phyloP scores from a whole-genome alignment of 2,888 invertebrate species.

The Leptogaster cylindrica region DNA sequence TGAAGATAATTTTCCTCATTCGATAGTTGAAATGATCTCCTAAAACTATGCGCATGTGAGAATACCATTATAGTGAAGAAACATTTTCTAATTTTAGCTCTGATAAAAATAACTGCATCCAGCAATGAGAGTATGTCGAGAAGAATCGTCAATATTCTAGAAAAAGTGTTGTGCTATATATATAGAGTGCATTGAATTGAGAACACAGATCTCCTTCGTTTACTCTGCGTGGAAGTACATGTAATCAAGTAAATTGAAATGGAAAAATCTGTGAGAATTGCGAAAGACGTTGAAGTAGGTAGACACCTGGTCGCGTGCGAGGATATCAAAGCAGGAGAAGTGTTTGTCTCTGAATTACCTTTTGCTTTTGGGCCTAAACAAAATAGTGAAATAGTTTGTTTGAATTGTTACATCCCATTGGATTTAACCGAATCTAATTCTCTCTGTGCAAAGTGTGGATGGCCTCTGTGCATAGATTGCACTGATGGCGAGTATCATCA shows the following conservation, averaged over 20 bases:
- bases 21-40: no score
- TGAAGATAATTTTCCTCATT: no score
- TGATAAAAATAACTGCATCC: no score
- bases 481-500: conserved; percentile 64
- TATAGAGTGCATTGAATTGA: no score
- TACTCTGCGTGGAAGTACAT: no score
- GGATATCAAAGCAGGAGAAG: conserved; percentile 72
- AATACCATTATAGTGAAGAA: no score
- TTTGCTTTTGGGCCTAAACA: conserved; percentile 81
- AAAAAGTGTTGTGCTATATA: no score
- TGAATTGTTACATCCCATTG: conserved; percentile 74
- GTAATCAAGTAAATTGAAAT: not conserved
- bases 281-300: conserved; percentile 69
- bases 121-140: no score
- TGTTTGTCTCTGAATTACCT: conserved; percentile 74
- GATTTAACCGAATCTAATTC: conserved; percentile 62
- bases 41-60: no score
- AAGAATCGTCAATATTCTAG: no score
- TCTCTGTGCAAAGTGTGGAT: conserved; percentile 75
- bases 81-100: not conserved
- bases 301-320: conserved; percentile 74
- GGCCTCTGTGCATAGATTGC: conserved; percentile 66
- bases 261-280: conserved; percentile 44
- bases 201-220: no score
- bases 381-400: conserved; percentile 73